Evolutionary conservation across 2,113 vertebrate genomes (phyloP).

Genomic region (Xenus cinereus): DNA sequence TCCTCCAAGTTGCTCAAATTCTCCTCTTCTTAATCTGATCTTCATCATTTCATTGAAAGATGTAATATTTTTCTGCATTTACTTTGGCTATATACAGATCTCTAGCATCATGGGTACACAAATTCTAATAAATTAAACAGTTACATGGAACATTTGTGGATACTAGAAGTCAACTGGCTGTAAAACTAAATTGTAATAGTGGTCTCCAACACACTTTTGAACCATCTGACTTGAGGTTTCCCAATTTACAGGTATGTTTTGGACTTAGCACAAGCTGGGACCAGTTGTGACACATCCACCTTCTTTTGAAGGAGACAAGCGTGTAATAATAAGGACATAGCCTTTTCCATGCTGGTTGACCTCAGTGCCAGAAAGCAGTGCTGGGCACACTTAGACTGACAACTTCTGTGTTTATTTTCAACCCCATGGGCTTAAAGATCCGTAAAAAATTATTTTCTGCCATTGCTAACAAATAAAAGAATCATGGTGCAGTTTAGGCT

Average conservation of each 20-base stretch:
- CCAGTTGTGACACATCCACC: neutral
- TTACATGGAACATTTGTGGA: neutral
- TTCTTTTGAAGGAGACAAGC: neutral
- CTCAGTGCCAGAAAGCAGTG: neutral
- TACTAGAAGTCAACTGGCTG: neutral
- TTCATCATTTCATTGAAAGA: neutral
- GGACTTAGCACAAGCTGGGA: neutral
- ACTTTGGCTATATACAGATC: too few species aligned
- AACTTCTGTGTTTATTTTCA: slow-evolving; percentile 4
- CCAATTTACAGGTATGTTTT: neutral
- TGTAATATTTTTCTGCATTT: neutral
- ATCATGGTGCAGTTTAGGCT: neutral
- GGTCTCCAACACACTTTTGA: neutral
- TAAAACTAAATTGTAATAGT: neutral
- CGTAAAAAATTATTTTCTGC: neutral
- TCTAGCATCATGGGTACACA: too few species aligned
- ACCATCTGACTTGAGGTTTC: neutral
- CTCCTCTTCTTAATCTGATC: neutral
- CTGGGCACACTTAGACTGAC: neutral
- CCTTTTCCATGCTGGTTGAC: neutral
- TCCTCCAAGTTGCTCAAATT: neutral
- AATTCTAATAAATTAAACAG: neutral
- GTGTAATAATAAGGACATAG: neutral
- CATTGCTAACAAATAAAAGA: neutral
- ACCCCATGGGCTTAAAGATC: neutral